phyloP scores from a whole-genome alignment of 2,888 invertebrate genomes.

The Busseola fusca region DNA sequence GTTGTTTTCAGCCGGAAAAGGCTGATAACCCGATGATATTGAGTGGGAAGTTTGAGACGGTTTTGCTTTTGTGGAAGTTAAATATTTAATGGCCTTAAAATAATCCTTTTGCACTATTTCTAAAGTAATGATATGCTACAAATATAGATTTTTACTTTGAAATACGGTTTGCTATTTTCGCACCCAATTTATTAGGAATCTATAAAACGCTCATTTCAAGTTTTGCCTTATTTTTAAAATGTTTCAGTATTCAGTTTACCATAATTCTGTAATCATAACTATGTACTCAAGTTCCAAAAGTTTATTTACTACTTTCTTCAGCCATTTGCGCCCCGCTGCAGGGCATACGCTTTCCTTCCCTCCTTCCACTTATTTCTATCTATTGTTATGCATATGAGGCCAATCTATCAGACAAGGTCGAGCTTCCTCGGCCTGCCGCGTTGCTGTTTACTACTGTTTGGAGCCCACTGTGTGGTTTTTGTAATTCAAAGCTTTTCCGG shows the following conservation, averaged over 20 bases:
- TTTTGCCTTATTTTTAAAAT: neutral
- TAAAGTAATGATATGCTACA: neutral
- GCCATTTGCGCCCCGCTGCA: neutral
- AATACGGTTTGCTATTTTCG: neutral
- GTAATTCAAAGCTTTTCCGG: neutral
- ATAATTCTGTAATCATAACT: neutral
- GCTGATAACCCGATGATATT: constrained; percentile 10
- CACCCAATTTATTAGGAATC: neutral
- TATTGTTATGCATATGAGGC: too few species aligned
- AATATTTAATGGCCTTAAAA: neutral
- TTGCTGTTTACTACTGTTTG: neutral
- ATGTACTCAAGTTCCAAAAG: neutral
- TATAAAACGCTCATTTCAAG: neutral
- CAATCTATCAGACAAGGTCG: too few species aligned
- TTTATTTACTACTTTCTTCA: neutral
- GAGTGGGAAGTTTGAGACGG: constrained; percentile 2
- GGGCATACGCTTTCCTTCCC: too few species aligned
- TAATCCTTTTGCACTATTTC: neutral
- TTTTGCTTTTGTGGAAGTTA: neutral
- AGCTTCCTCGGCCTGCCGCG: too few species aligned
- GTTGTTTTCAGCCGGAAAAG: constrained; percentile 33
- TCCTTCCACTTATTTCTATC: neutral
- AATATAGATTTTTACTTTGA: neutral
- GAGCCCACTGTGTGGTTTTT: neutral
- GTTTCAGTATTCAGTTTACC: neutral